phyloP scores from a whole-genome alignment of 2,113 vertebrate species.

The Zosterops pallidus region DNA sequence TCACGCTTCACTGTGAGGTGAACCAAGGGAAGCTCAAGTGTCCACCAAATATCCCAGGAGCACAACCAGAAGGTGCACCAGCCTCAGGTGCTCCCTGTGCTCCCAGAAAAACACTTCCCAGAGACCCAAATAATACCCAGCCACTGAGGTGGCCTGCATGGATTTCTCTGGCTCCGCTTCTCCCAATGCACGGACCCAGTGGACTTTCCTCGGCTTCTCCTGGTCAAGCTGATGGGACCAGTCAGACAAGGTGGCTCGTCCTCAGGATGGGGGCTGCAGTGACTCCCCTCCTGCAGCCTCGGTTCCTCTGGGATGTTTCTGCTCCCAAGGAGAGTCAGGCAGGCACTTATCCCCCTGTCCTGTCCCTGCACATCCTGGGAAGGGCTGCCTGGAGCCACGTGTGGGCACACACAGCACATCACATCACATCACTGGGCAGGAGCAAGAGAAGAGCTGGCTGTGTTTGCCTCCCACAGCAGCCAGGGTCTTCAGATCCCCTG shows the following conservation, averaged over 20 bases:
- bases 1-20: background rate
- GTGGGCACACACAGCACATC: background rate
- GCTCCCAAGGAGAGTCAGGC: background rate
- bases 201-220: accelerated
- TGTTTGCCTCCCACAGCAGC: background rate
- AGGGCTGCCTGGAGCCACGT: background rate
- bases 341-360: background rate
- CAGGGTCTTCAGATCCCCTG: accelerated
- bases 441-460: background rate
- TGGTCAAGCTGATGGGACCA: accelerated
- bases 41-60: background rate
- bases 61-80: accelerated
- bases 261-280: accelerated
- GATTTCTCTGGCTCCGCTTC: accelerated
- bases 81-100: background rate
- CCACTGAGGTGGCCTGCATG: background rate
- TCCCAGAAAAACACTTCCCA: background rate
- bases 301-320: accelerated
- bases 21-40: background rate
- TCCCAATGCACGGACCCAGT: accelerated
- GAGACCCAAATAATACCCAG: background rate
- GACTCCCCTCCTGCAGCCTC: background rate
- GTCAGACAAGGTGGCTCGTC: accelerated
- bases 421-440: background rate
- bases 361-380: background rate